These are phyloP conservation scores for Cepaea hortensis DNA, from an alignment of 2,888 invertebrate species.

Conservation along the genomic window DNA sequence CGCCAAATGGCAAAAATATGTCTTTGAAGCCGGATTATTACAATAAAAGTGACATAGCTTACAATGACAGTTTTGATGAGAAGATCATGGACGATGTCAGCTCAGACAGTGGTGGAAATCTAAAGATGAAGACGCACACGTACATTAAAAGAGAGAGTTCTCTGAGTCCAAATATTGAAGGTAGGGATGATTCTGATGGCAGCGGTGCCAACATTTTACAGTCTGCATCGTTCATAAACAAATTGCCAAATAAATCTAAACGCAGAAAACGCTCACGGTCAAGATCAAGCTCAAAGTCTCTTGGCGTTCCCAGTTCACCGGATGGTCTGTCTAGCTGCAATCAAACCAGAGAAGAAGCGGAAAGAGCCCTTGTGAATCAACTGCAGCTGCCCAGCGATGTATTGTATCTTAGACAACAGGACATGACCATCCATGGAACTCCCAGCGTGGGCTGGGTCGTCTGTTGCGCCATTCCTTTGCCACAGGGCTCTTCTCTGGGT, in stretches of 20 bases:
- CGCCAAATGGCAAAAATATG: background rate
- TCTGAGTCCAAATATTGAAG: background rate
- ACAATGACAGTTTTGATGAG: background rate
- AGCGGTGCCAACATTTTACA: background rate
- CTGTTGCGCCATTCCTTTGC: constrained; percentile 62
- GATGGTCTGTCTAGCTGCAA: background rate
- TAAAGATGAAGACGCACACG: background rate
- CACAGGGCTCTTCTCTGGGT: constrained; percentile 67
- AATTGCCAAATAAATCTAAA: background rate
- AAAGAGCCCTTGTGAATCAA: constrained; percentile 57
- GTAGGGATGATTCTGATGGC: background rate
- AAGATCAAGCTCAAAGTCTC: constrained; percentile 36
- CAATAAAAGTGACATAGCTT: no score
- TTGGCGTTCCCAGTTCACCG: constrained; percentile 16
- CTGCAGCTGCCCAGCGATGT: constrained; percentile 66
- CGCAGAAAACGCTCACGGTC: constrained; percentile 29
- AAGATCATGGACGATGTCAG: background rate
- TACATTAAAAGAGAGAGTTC: constrained; percentile 28
- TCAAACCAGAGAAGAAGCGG: constrained; percentile 39
- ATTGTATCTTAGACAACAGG: constrained; percentile 62
- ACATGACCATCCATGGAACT: constrained; percentile 60
- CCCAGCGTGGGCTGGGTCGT: constrained; percentile 65
- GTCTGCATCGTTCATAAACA: background rate
- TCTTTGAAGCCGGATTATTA: background rate
- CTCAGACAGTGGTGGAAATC: background rate